Evolutionary conservation across 1,140 invertebrate species (phyloP).

Genomic region (Homarus americanus): DNA sequence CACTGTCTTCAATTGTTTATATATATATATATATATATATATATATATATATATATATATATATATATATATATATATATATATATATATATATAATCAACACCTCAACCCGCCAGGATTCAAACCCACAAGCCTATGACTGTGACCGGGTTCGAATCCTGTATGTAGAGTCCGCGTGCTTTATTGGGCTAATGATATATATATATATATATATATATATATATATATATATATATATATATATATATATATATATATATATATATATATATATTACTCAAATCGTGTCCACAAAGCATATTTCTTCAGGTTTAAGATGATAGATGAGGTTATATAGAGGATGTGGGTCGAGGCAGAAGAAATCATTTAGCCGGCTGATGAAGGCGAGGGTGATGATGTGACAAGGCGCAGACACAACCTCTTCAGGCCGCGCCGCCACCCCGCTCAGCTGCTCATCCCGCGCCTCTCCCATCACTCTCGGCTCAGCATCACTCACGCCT

Average conservation of each 20-base stretch:
- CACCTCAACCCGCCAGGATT: too few species aligned
- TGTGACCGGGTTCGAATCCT: too few species aligned
- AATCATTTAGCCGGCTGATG: not conserved
- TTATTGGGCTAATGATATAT: too few species aligned
- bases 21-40: slow-evolving; percentile 9
- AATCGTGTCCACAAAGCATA: too few species aligned
- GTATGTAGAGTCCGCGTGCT: too few species aligned
- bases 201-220: slow-evolving; percentile 15
- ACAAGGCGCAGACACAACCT: slow-evolving; percentile 12
- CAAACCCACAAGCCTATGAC: too few species aligned
- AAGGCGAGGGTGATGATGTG: slow-evolving; percentile 31
- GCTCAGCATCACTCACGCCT: not conserved
- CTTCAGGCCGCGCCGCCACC: not conserved
- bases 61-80: slow-evolving; percentile 2
- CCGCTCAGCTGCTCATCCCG: not conserved
- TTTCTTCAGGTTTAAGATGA: too few species aligned
- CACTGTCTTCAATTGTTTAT: too few species aligned
- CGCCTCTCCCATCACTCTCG: not conserved
- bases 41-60: slow-evolving; percentile 26
- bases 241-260: slow-evolving; percentile 29
- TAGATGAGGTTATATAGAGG: too few species aligned
- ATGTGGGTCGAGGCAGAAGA: not conserved
- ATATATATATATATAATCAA: too few species aligned
- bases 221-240: slow-evolving; percentile 27
- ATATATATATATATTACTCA: not conserved